A percentile compares a stretch with the other conserved stretches of the same genome.
phyloP scores from a whole-genome alignment of 1,140 invertebrate genomes.

The Leptopilina clavipes region DNA sequence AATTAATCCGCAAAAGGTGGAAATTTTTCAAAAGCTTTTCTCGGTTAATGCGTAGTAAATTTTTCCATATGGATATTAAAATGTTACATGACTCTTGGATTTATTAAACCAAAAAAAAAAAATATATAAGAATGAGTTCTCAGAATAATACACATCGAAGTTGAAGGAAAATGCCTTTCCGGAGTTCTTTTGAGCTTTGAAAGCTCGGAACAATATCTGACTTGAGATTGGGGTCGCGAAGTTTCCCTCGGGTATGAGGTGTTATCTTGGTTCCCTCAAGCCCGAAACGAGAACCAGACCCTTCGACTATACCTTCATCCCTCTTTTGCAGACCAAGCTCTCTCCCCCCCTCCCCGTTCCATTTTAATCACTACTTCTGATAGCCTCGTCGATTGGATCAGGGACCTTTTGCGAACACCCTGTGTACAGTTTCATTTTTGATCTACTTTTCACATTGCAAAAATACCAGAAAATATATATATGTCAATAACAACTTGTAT shows the following conservation, averaged over 20 bases:
- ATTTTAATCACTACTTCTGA: conserved; percentile 68
- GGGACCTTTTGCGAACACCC: conserved; percentile 53
- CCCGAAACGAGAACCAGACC: conserved; percentile 57
- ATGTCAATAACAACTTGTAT: too few species aligned
- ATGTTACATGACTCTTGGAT: background rate
- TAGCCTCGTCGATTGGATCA: conserved; percentile 61
- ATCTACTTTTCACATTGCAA: background rate
- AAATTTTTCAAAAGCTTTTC: too few species aligned
- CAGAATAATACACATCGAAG: conserved; percentile 68
- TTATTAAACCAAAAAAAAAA: conserved; percentile 13
- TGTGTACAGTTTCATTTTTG: conserved; percentile 41
- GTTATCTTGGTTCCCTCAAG: conserved; percentile 67
- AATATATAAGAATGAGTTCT: conserved; percentile 58
- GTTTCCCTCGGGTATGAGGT: conserved; percentile 66
- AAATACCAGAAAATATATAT: background rate
- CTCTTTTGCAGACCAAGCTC: conserved; percentile 5
- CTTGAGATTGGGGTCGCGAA: conserved; percentile 67
- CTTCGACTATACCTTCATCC: conserved; percentile 39
- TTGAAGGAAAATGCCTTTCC: conserved; percentile 64
- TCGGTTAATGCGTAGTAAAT: too few species aligned
- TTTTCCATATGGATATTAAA: background rate
- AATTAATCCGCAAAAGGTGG: too few species aligned
- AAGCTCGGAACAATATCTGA: conserved; percentile 70
- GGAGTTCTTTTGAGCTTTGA: conserved; percentile 68
- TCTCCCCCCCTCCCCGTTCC: conserved; percentile 35